phyloP scores from a whole-genome alignment of 2,113 vertebrate genomes.

The Cinclus cinclus region DNA sequence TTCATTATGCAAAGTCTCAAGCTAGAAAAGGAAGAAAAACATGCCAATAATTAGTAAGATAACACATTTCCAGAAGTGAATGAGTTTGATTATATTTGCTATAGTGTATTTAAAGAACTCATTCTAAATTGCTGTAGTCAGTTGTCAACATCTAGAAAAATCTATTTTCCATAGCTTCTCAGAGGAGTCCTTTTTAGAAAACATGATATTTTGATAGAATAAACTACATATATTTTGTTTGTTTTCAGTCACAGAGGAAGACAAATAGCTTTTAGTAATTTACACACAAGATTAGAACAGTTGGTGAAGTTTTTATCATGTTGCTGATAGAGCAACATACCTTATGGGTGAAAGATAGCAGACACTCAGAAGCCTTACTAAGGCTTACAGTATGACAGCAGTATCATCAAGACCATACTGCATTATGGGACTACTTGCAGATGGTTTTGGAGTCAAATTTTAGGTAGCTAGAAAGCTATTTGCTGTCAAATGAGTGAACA shows the following conservation, averaged over 20 bases:
- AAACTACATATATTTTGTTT: neutral
- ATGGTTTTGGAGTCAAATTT: neutral
- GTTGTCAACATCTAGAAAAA: neutral
- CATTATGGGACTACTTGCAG: neutral
- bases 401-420: neutral
- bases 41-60: neutral
- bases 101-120: neutral
- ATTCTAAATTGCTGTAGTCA: neutral
- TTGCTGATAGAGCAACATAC: neutral
- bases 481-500: neutral
- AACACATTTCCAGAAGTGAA: neutral
- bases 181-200: neutral
- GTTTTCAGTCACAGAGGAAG: neutral
- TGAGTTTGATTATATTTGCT: neutral
- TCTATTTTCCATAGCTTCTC: neutral
- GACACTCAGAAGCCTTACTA: neutral
- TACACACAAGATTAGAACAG: neutral
- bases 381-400: neutral
- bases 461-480: neutral
- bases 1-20: neutral
- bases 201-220: neutral
- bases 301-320: neutral
- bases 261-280: neutral
- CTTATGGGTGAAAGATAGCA: neutral
- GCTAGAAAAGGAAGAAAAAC: neutral